These are phyloP conservation scores for Pentamera pediparva DNA, from an alignment of 53 echinoderm and acorn worm species.

Conservation along the genomic window DNA sequence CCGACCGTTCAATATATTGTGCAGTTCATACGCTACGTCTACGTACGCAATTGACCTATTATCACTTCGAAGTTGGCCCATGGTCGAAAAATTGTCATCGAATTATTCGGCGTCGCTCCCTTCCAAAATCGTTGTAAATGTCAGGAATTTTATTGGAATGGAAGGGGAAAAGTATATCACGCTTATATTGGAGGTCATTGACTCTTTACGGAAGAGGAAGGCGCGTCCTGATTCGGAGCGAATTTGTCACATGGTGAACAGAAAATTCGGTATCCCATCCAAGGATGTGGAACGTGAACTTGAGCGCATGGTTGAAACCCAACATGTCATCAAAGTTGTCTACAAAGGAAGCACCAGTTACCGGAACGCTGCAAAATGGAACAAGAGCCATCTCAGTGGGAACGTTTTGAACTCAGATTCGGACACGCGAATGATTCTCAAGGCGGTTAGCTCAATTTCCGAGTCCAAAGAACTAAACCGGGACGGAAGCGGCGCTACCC, in stretches of 20 bases:
- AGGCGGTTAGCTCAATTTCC: conserved; percentile 60
- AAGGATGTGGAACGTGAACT: conserved; percentile 72
- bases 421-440: conserved; percentile 53
- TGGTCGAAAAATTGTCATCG: not conserved
- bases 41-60: no score
- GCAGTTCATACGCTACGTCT: no score
- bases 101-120: not conserved
- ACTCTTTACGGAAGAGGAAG: conserved; percentile 83
- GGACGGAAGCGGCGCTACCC: conserved; percentile 25
- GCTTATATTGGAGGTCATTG: conserved; percentile 75
- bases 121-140: not conserved
- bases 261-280: conserved; percentile 69
- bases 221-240: conserved; percentile 96
- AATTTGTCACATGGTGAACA: conserved; percentile 98
- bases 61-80: no score
- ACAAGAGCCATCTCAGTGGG: conserved; percentile 77
- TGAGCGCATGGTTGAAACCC: conserved; percentile 81
- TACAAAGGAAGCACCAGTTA: conserved; percentile 97
- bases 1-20: no score
- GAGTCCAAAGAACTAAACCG: conserved; percentile 36
- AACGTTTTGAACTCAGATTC: conserved; percentile 72
- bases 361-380: conserved; percentile 91
- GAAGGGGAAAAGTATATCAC: conserved; percentile 61
- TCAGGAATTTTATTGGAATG: conserved; percentile 21
- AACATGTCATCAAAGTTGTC: conserved; percentile 84